Percentiles rank a stretch among this genome's conserved stretches.
Conservation (phyloP, 2,888 invertebrate genomes). For the Eristalis arbustorum region DNA sequence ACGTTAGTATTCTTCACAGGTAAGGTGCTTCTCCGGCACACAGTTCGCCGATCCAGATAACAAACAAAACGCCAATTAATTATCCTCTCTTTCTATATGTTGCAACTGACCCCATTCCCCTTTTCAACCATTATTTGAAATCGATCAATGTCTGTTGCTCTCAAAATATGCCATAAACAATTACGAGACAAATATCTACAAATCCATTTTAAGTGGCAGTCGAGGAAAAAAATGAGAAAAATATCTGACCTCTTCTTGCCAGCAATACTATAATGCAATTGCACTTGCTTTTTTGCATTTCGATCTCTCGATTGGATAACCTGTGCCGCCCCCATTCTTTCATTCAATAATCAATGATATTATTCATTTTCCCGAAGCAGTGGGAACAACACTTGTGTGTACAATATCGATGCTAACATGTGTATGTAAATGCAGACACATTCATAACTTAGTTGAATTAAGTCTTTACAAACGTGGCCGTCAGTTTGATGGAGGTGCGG, state of each 20-base stretch:
- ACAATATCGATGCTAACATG: not conserved
- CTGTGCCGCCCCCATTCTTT: not conserved
- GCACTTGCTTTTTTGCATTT: not conserved
- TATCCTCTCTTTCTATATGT: no score
- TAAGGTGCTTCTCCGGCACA: no score
- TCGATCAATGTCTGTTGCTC: no score
- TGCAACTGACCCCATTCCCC: no score
- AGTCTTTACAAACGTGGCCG: conserved; percentile 42
- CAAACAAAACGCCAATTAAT: no score
- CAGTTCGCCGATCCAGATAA: no score
- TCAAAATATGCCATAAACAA: no score
- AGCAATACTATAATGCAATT: not conserved
- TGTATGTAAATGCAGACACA: not conserved
- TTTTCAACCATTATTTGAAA: no score
- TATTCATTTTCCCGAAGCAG: conserved; percentile 16
- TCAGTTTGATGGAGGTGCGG: conserved; percentile 3
- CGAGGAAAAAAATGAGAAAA: not conserved
- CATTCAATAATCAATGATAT: conserved; percentile 26
- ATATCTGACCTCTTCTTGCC: conserved; percentile 2
- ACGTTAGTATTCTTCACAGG: no score
- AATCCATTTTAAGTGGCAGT: not conserved
- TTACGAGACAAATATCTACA: no score
- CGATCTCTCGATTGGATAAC: not conserved
- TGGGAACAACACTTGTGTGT: not conserved
- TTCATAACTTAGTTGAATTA: conserved; percentile 55